Conservation (phyloP, 1,140 invertebrate genomes). For the Cryptotermes secundus region DNA sequence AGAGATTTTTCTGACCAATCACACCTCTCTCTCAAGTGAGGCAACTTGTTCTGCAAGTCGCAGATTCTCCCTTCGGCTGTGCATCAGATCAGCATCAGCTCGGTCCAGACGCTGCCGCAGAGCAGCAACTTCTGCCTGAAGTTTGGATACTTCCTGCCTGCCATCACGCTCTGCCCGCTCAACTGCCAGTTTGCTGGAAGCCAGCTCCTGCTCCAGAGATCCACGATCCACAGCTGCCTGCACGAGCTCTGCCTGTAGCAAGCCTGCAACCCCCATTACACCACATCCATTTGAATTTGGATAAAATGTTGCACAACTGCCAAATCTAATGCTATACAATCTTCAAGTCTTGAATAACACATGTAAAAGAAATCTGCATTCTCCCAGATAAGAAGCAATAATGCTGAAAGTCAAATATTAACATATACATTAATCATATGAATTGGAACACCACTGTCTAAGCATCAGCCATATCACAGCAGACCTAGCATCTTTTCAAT, state of each 20-base stretch:
- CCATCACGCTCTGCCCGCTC: constrained; percentile 70
- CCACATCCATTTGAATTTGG: background rate
- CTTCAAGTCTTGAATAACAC: too few relatives aligned
- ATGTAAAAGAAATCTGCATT: too few relatives aligned
- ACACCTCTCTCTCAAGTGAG: constrained; percentile 74
- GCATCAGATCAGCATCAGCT: constrained; percentile 73
- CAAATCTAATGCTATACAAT: too few relatives aligned
- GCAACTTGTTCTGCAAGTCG: constrained; percentile 72
- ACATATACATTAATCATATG: too few relatives aligned
- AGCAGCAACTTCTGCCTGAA: constrained; percentile 74
- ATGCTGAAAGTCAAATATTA: too few relatives aligned
- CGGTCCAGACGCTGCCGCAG: constrained; percentile 73
- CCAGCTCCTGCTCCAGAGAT: constrained; percentile 73
- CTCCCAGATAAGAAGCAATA: too few relatives aligned
- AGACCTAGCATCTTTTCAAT: too few relatives aligned
- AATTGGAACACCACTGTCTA: too few relatives aligned
- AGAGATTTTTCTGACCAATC: background rate
- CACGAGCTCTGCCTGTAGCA: constrained; percentile 70
- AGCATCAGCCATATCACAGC: too few relatives aligned
- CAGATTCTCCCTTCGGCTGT: constrained; percentile 72
- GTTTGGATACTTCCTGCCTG: constrained; percentile 69
- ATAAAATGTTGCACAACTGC: too few relatives aligned
- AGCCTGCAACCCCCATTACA: constrained; percentile 50
- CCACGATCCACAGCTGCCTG: constrained; percentile 72
- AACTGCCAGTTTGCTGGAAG: constrained; percentile 56